A percentile compares a stretch with the other conserved stretches of the same genome.
These are phyloP conservation scores for Furnarius figulus DNA, from an alignment of 2,113 vertebrate species.

Conservation along the genomic window DNA sequence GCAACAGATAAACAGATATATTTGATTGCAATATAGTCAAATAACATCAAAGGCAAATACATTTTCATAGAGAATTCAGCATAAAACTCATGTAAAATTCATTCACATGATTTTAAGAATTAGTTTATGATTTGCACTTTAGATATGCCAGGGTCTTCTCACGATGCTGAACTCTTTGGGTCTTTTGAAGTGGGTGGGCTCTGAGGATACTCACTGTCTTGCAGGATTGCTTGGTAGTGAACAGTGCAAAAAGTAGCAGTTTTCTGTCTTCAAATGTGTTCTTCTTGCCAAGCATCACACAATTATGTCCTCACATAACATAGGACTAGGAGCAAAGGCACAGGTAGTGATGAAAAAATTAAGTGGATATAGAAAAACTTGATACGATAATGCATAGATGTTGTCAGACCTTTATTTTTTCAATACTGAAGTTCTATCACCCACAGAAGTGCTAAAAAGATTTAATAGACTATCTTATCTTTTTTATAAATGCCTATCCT, in stretches of 20 bases:
- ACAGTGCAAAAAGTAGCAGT: not conserved
- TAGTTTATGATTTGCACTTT: not conserved
- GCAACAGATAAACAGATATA: not conserved
- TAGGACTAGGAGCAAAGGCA: fast-evolving
- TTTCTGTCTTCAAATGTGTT: not conserved
- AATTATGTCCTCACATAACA: not conserved
- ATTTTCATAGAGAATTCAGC: not conserved
- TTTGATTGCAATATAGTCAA: not conserved
- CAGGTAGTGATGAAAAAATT: not conserved
- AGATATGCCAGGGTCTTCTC: not conserved
- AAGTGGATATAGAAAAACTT: not conserved
- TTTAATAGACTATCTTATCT: not conserved
- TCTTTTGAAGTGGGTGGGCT: not conserved
- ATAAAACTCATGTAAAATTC: not conserved
- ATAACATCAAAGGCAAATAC: not conserved
- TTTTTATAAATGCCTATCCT: not conserved
- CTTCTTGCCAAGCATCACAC: not conserved
- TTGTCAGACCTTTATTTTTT: not conserved
- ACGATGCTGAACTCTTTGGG: not conserved
- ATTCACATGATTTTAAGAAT: not conserved
- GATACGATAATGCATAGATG: not conserved
- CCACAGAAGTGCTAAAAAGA: not conserved
- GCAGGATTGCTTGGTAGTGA: not conserved
- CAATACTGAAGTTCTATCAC: not conserved
- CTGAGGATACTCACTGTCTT: not conserved